Percentiles rank a stretch among this genome's conserved stretches.
Conservation (phyloP, 2,113 vertebrate genomes). For the Eublepharis macularius region DNA sequence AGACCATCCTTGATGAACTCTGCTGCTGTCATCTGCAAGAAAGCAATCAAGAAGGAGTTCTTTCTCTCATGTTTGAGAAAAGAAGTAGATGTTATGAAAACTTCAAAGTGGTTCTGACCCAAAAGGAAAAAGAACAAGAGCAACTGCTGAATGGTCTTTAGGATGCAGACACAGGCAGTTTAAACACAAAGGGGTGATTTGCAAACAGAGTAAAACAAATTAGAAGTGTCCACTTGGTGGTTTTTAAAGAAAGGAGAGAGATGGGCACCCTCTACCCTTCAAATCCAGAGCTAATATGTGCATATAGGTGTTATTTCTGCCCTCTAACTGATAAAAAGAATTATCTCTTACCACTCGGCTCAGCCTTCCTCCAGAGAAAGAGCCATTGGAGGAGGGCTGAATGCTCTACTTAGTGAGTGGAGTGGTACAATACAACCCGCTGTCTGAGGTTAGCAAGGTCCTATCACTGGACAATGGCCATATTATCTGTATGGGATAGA, state of each 20-base stretch:
- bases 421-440: no score
- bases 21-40: conserved; percentile 30
- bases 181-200: rapidly evolving
- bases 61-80: neutral
- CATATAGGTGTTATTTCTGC: no score
- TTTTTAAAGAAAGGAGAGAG: neutral
- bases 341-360: no score
- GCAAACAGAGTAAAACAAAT: rapidly evolving
- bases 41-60: conserved; percentile 51
- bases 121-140: neutral
- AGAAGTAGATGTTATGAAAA: neutral
- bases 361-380: no score
- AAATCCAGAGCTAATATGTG: no score
- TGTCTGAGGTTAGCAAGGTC: no score
- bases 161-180: neutral
- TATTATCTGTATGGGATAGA: no score
- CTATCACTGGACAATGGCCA: no score
- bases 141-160: no score
- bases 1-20: neutral
- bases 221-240: neutral
- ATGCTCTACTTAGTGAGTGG: no score
- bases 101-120: neutral
- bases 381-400: no score
- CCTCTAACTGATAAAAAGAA: no score
- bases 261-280: neutral